phyloP scores from a whole-genome alignment of 1,140 invertebrate genomes.

The Danaus melanippus region DNA sequence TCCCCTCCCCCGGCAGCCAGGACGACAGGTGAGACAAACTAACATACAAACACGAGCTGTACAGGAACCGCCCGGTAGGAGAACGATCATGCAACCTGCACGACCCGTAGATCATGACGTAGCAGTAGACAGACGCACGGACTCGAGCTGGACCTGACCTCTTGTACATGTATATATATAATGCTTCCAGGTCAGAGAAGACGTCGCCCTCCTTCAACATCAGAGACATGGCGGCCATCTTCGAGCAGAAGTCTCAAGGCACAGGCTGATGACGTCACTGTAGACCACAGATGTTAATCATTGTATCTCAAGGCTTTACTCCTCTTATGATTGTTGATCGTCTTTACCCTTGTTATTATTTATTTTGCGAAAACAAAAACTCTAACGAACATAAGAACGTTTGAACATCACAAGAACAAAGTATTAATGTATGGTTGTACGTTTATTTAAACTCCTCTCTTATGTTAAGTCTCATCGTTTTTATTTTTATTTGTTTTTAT shows the following conservation, averaged over 20 bases:
- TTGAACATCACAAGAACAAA: too few relatives aligned
- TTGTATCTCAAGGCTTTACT: too few relatives aligned
- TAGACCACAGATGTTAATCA: too few relatives aligned
- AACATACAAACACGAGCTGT: conserved; percentile 8
- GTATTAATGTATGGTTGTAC: too few relatives aligned
- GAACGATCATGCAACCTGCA: conserved; percentile 10
- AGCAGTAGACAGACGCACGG: conserved; percentile 7
- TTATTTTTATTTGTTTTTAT: too few relatives aligned
- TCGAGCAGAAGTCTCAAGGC: conserved; percentile 73
- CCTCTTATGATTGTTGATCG: too few relatives aligned
- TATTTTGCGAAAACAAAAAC: too few relatives aligned
- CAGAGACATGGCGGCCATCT: conserved; percentile 84
- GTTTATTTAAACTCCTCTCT: too few relatives aligned
- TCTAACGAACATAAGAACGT: too few relatives aligned
- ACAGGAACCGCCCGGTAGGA: conserved; percentile 14
- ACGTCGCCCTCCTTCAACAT: conserved; percentile 80
- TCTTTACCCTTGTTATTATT: too few relatives aligned
- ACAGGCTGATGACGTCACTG: conserved; percentile 26
- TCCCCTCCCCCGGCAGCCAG: conserved; percentile 44
- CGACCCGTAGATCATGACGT: conserved; percentile 20
- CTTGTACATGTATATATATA: background rate
- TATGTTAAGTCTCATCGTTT: too few relatives aligned
- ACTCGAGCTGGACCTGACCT: conserved; percentile 16
- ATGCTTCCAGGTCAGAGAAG: conserved; percentile 74
- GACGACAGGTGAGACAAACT: too few relatives aligned